Evolutionary conservation across 1,140 invertebrate species (phyloP), one percentile per base, ranked within the genome.

Genomic region (Musca domestica): DNA sequence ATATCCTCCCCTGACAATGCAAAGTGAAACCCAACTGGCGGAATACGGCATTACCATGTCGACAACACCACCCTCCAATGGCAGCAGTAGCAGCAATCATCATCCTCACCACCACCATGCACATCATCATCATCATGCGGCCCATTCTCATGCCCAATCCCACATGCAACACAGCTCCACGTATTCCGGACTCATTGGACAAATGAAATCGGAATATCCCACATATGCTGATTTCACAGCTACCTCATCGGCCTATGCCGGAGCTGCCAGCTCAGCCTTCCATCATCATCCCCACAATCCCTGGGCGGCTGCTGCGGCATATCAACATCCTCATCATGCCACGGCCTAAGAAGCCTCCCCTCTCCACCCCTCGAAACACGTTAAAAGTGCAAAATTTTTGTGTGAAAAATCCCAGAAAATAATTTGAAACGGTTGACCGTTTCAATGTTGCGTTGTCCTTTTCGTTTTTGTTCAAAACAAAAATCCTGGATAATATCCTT

Each of bases 41-140:
- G 77, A 80, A 41, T 80, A 80, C 7, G 77, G 77, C 0, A 58
- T 80, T 19, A 80, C 76, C 34, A 80, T 80, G 74, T 74, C 74
- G 10, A 56, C 69, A 10, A 25, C 30, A 15, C 56, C 68, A n/a
- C 61, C 67, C 1, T 30, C 41, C 4, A 54, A 25, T 25, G 30
- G 64, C 41, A 47, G 5, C 10, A 12, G 10, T 41, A 10, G 34
- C 23, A n/a, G n/a, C n/a, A n/a, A n/a, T n/a, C n/a, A n/a, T n/a
- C 25, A 61, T 15, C 27, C 19, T 49, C 19, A 54, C n/a, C n/a
- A n/a, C n/a, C n/a, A 15, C 56, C 47, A 22, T 5, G 34, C 46
- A 12, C 70, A 25, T 14, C 64, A 63, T 27, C 64, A 65, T 49
- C 41, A 51, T n/a, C n/a, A n/a, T n/a, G n/a, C n/a, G n/a, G n/a